phyloP scores from a whole-genome alignment of 2,113 vertebrate genomes.

The Cyprinodon brontotheroides region DNA sequence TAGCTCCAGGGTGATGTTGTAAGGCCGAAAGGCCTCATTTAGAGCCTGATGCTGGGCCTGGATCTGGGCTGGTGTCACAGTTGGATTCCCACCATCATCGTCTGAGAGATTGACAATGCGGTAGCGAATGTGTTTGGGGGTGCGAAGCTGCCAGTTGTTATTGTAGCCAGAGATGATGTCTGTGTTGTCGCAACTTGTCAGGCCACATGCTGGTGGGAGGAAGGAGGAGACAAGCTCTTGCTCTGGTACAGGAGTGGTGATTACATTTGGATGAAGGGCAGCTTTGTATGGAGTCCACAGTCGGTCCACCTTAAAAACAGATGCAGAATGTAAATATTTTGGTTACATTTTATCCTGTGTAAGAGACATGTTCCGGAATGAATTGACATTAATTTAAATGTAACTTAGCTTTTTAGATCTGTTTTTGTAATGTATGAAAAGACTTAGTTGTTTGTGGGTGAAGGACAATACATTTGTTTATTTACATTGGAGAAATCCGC shows the following conservation, averaged over 20 bases:
- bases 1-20: conserved; percentile 93
- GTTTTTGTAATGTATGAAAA: not conserved
- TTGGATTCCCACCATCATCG: conserved; percentile 82
- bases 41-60: conserved; percentile 84
- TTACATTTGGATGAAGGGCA: conserved; percentile 77
- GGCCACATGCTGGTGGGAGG: conserved; percentile 85
- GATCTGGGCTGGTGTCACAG: conserved; percentile 85
- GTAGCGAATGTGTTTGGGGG: conserved; percentile 85
- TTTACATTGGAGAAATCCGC: conserved; percentile 77
- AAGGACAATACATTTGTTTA: not conserved
- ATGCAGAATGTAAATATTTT: not conserved
- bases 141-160: conserved; percentile 83
- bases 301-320: conserved; percentile 68
- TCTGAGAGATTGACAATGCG: conserved; percentile 87
- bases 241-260: conserved; percentile 71
- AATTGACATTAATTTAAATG: not conserved
- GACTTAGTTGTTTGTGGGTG: not conserved
- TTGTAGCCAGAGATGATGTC: conserved; percentile 90
- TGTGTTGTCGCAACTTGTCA: conserved; percentile 89
- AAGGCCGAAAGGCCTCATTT: conserved; percentile 84
- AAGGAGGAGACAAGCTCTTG: conserved; percentile 79
- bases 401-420: not conserved
- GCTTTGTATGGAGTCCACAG: conserved; percentile 83
- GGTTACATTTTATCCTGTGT: not conserved
- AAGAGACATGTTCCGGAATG: not conserved